These are phyloP conservation scores for Gadus macrocephalus DNA, from an alignment of 2,113 vertebrate genomes.

Conservation along the genomic window DNA sequence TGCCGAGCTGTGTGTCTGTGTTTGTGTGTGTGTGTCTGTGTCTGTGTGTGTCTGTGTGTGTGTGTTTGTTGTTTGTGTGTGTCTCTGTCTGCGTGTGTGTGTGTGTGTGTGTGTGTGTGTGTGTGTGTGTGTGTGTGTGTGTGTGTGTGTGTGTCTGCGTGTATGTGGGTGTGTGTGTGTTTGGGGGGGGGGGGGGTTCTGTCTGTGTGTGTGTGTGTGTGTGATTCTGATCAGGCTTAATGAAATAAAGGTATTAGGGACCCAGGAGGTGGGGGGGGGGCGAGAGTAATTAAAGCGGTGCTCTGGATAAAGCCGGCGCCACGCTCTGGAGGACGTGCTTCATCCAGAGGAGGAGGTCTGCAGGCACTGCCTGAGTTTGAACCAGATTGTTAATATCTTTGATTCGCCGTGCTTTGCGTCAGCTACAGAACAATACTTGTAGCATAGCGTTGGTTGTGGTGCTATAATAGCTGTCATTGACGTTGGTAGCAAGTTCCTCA, in stretches of 20 bases:
- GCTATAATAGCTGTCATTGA: too few relatives aligned
- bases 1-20: too few relatives aligned
- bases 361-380: conserved; percentile 43
- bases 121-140: conserved; percentile 63
- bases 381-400: conserved; percentile 13
- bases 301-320: conserved; percentile 32
- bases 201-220: conserved; percentile 65
- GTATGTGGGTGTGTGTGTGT: conserved; percentile 66
- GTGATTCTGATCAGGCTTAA: conserved; percentile 65
- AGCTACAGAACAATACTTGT: too few relatives aligned
- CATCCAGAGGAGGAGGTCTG: conserved; percentile 39
- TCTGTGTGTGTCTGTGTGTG: conserved; percentile 45
- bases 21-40: conserved; percentile 49
- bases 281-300: conserved; percentile 66
- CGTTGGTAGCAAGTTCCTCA: too few relatives aligned
- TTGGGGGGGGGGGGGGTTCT: neutral
- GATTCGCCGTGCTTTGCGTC: too few relatives aligned
- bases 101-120: conserved; percentile 49
- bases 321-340: conserved; percentile 45
- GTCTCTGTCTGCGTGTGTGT: too few relatives aligned
- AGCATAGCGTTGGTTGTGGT: too few relatives aligned
- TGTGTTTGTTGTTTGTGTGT: conserved; percentile 39
- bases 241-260: conserved; percentile 68
- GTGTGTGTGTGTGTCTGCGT: neutral
- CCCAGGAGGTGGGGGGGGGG: conserved; percentile 25